Conservation (phyloP, 2,888 invertebrate genomes). For the Tridacna crocea region DNA sequence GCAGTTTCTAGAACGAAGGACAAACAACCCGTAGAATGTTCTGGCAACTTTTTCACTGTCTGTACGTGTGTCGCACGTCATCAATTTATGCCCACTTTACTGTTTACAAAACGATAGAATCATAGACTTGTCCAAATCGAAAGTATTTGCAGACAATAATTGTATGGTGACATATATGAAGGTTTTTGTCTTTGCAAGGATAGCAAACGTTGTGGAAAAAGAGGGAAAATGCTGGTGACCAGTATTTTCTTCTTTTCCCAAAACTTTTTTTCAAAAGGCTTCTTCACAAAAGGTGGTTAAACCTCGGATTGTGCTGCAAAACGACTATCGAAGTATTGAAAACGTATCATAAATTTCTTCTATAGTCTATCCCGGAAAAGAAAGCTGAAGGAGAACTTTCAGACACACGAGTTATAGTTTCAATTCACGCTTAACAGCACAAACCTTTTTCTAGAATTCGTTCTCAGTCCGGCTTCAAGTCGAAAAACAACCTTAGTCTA, state of each 20-base stretch:
- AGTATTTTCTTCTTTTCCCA: background rate
- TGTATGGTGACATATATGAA: background rate
- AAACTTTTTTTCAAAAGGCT: background rate
- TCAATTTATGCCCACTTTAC: background rate
- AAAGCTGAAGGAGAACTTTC: too few species aligned
- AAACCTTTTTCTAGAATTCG: too few species aligned
- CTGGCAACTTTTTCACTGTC: conserved; percentile 47
- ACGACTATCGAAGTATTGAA: too few species aligned
- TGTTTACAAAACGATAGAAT: background rate
- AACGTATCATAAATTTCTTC: too few species aligned
- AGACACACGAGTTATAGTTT: too few species aligned
- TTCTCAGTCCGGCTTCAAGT: too few species aligned
- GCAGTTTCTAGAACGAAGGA: conserved; percentile 24
- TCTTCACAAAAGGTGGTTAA: too few species aligned
- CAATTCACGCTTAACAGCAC: too few species aligned
- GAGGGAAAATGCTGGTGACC: background rate
- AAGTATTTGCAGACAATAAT: background rate
- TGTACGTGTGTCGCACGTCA: conserved; percentile 47
- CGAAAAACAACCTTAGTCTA: too few species aligned
- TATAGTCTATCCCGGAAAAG: too few species aligned
- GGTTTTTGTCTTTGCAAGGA: background rate
- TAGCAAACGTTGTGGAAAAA: background rate
- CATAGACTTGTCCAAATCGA: background rate
- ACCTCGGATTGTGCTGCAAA: too few species aligned
- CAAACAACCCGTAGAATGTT: conserved; percentile 35